Percentiles rank a stretch among this genome's conserved stretches.
Conservation (phyloP, 2,113 vertebrate species). For the Tragelaphus scriptus region DNA sequence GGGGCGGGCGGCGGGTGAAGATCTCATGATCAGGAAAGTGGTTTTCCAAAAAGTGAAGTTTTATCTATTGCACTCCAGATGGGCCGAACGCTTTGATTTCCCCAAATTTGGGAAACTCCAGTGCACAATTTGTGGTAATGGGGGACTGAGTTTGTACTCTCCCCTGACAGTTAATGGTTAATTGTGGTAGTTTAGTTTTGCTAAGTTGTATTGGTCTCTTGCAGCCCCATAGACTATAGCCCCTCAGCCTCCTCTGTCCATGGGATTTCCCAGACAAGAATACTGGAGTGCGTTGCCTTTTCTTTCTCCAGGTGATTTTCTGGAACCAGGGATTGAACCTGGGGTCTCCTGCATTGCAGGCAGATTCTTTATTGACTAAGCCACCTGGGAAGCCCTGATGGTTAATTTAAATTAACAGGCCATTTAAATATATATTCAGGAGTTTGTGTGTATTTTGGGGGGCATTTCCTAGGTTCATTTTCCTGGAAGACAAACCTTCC, state of each 20-base stretch:
- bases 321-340: background rate
- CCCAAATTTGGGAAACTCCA: background rate
- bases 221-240: background rate
- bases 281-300: background rate
- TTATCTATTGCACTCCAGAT: background rate
- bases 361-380: background rate
- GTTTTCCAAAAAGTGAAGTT: background rate
- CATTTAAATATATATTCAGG: background rate
- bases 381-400: background rate
- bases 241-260: background rate
- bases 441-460: background rate
- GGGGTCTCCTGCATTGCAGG: background rate
- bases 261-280: background rate
- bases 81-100: background rate
- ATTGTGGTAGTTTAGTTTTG: background rate
- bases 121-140: background rate
- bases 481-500: background rate
- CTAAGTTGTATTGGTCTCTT: background rate
- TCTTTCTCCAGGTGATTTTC: background rate
- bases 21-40: background rate
- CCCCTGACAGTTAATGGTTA: background rate
- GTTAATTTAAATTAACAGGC: background rate
- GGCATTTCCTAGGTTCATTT: background rate
- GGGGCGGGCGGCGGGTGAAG: rapidly evolving
- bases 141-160: background rate